These are phyloP conservation scores for Pseudois nayaur DNA, from an alignment of 2,113 vertebrate genomes.

Conservation along the genomic window DNA sequence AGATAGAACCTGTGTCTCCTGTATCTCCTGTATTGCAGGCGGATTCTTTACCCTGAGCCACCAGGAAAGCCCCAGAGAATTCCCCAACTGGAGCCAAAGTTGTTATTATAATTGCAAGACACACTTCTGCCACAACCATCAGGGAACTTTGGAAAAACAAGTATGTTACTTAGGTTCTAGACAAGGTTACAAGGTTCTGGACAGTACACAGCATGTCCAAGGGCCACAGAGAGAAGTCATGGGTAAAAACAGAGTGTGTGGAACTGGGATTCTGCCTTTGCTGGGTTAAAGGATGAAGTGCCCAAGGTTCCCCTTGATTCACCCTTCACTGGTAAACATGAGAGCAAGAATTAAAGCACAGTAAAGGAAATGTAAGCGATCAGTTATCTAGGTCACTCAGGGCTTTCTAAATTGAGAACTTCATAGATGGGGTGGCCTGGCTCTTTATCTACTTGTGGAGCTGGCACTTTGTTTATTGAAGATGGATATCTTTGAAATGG, in stretches of 20 bases:
- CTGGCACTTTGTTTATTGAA: not conserved
- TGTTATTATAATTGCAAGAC: not conserved
- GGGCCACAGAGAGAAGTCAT: not conserved
- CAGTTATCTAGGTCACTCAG: not conserved
- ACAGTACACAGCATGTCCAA: not conserved
- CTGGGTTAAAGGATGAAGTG: not conserved
- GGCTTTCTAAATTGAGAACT: not conserved
- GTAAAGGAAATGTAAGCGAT: not conserved
- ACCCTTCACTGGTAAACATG: not conserved
- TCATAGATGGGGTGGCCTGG: not conserved
- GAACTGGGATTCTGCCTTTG: not conserved
- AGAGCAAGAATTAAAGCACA: not conserved
- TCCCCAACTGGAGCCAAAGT: not conserved
- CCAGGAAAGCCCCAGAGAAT: not conserved
- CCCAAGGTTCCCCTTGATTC: not conserved
- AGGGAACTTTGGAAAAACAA: not conserved
- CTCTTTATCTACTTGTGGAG: not conserved
- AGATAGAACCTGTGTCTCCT: not conserved
- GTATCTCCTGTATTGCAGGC: not conserved
- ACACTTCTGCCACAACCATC: not conserved
- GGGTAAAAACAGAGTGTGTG: not conserved
- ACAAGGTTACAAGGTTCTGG: not conserved
- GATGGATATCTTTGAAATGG: not conserved
- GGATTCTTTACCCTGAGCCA: not conserved
- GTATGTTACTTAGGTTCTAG: not conserved